Evolutionary conservation across 2,888 invertebrate genomes (phyloP).

Genomic region (Euproctis similis): DNA sequence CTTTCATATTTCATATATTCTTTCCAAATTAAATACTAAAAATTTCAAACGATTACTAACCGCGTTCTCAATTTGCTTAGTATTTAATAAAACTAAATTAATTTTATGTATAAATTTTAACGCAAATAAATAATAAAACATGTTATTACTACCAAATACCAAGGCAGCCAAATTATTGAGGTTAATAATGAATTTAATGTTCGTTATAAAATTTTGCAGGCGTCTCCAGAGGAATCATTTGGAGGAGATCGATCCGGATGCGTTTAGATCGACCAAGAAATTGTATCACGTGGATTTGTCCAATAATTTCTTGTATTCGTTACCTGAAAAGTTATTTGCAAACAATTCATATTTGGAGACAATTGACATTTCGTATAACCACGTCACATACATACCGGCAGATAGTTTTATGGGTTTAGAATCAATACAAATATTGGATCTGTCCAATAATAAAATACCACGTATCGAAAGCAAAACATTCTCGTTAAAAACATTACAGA

Average conservation of each 20-base stretch:
- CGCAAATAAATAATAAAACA: too few species aligned
- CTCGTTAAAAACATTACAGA: constrained; percentile 73
- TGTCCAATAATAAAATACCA: constrained; percentile 80
- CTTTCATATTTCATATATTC: too few species aligned
- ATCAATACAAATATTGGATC: constrained; percentile 80
- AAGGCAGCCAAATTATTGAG: too few species aligned
- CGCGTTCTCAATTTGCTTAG: too few species aligned
- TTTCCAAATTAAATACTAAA: too few species aligned
- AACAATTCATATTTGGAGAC: constrained; percentile 76
- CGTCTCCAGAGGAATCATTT: constrained; percentile 80
- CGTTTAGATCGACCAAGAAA: constrained; percentile 76
- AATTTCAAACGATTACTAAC: too few species aligned
- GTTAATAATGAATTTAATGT: too few species aligned
- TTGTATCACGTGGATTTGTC: constrained; percentile 82
- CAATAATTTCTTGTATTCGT: constrained; percentile 76
- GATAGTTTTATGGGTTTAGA: constrained; percentile 74
- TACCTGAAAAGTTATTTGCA: constrained; percentile 76
- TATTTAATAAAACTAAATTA: too few species aligned
- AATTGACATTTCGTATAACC: constrained; percentile 81
- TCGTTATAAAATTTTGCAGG: constrained; percentile 60
- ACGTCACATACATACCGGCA: constrained; percentile 74
- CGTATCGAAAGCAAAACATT: constrained; percentile 76
- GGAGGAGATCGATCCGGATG: constrained; percentile 75
- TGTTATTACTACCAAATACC: too few species aligned
- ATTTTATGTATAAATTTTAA: too few species aligned